Base-by-base conservation (phyloP, 2,888 invertebrate species). In the Pristionchus arcanus region DNA sequence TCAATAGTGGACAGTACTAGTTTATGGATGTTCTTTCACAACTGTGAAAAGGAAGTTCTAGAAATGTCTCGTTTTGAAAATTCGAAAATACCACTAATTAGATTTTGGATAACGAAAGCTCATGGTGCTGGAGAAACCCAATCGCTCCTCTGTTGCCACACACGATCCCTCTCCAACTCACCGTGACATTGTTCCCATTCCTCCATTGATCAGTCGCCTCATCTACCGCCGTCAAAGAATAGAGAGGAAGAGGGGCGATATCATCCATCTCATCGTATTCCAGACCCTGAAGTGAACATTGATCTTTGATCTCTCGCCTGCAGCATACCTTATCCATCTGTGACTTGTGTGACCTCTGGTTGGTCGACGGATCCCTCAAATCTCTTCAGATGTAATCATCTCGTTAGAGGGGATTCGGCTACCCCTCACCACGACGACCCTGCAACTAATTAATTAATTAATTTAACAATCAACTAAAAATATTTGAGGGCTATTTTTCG, bases 241-340 rank as follows among this genome's bases (percentile, higher is more conserved):
- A 99, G 34, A 99, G 96, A 0, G 99, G 99, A 88, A 99, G 96
- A 0, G 99, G 98, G 0, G 99, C 98, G 92, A 99, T 98, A n/a
- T 98, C 98, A 2, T 97, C 97, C 90, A 99, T 97, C 96, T 99
- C 99, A 0, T 98, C 97, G 95, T 98, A 98, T 96, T 96, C 95
- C 74, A 94, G 91, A 7, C 93, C 90, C 42, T 93, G 89, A 63
- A 25, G 28, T 68, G n/a, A n/a, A n/a, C n/a, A n/a, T n/a, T n/a
- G n/a, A n/a, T n/a, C n/a, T n/a, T 13, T n/a, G 11, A 21, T 25
- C n/a, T 4, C 21, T 11, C 0, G 1, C 2, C 68, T 31, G 16
- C 13, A 3, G 4, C 87, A 2, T 0, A 89, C 89, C 89, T 89
- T 83, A n/a, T 89, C 89, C 7, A 89, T 37, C 53, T 81, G 89